phyloP scores from a whole-genome alignment of 2,797 vertebrate species.

The Sciurus carolinensis region DNA sequence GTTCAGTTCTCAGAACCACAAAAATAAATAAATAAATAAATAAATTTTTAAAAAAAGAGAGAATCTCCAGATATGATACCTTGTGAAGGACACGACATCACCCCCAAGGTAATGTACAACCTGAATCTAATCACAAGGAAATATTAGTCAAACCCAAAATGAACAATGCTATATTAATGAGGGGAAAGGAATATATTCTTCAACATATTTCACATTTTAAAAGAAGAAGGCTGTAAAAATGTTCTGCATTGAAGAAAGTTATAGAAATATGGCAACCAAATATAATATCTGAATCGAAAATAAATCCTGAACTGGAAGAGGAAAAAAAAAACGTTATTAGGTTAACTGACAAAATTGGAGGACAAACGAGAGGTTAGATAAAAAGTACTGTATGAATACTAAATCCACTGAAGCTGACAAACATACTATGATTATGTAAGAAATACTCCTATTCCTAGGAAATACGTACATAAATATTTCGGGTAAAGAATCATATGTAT shows the following conservation, averaged over 20 bases:
- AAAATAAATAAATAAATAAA: too few species aligned
- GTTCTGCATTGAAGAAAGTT: conserved; percentile 55
- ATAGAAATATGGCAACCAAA: not conserved
- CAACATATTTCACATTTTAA: not conserved
- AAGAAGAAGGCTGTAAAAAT: not conserved
- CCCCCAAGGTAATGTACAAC: not conserved
- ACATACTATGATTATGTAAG: not conserved
- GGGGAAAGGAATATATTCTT: not conserved
- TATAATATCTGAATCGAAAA: not conserved
- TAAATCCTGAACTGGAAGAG: not conserved
- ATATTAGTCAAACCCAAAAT: conserved; percentile 3
- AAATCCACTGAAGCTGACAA: not conserved
- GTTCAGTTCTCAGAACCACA: too few species aligned
- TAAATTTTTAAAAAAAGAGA: not conserved
- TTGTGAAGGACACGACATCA: not conserved
- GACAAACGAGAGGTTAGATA: not conserved
- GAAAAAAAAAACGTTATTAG: not conserved
- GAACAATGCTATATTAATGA: conserved; percentile 12
- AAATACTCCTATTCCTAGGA: not conserved
- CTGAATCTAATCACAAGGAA: not conserved
- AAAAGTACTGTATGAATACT: not conserved
- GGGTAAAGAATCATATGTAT: not conserved
- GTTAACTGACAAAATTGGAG: not conserved
- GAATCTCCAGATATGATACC: not conserved
- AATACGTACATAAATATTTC: not conserved